A percentile compares a stretch with the other conserved stretches of the same genome.
phyloP scores from a whole-genome alignment of 2,113 vertebrate species.

The Macquaria ambigua region DNA sequence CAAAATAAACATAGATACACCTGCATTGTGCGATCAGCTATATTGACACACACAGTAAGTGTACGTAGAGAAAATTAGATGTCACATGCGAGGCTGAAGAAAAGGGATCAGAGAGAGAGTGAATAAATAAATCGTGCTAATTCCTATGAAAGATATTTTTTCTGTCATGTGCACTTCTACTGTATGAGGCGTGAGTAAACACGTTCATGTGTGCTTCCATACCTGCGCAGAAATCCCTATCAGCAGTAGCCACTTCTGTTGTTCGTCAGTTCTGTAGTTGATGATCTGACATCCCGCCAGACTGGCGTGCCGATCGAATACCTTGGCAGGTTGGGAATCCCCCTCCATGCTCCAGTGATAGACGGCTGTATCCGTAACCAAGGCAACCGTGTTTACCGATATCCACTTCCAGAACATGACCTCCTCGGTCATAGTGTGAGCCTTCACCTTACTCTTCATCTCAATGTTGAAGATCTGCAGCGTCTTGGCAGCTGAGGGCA shows the following conservation, averaged over 20 bases:
- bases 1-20: background rate
- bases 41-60: background rate
- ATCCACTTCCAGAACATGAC: slow-evolving; percentile 98
- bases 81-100: background rate
- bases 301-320: slow-evolving; percentile 93
- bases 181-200: slow-evolving; percentile 7
- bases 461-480: slow-evolving; percentile 98
- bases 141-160: background rate
- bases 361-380: slow-evolving; percentile 92
- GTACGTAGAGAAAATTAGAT: background rate
- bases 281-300: slow-evolving; percentile 93
- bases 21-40: background rate
- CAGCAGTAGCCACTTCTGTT: slow-evolving; percentile 94
- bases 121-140: background rate
- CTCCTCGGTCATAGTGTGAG: slow-evolving; percentile 93
- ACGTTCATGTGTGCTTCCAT: slow-evolving; percentile 21
- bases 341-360: slow-evolving; percentile 97
- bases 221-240: slow-evolving; percentile 96
- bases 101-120: slow-evolving; percentile 2
- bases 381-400: slow-evolving; percentile 91
- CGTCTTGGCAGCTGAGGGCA: slow-evolving; percentile 89
- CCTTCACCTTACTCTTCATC: slow-evolving; percentile 97
- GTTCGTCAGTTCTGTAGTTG: slow-evolving; percentile 93
- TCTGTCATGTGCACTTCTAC: background rate
- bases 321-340: slow-evolving; percentile 92